phyloP scores from a whole-genome alignment of 2,888 invertebrate species.

The Lycia hirtaria region DNA sequence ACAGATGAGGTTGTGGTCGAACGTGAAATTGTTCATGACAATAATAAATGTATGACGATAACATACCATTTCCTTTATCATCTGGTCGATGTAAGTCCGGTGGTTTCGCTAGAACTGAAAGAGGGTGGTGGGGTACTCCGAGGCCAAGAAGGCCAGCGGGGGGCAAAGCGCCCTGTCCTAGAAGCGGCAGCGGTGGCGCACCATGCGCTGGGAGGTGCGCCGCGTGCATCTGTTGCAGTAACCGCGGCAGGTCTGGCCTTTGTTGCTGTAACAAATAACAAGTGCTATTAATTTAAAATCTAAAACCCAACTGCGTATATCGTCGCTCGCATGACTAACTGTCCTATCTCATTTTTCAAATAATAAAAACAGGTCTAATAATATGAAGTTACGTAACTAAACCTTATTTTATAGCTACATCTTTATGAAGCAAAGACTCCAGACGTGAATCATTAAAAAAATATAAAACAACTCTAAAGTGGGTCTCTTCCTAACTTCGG shows the following conservation, averaged over 20 bases:
- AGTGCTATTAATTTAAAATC: too few species aligned
- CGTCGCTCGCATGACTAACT: too few species aligned
- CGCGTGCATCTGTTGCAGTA: slow-evolving; percentile 97
- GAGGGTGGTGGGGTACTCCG: slow-evolving; percentile 89
- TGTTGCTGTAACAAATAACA: slow-evolving; percentile 88
- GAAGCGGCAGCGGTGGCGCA: slow-evolving; percentile 88
- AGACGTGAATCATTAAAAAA: slow-evolving; percentile 19
- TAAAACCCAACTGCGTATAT: background rate
- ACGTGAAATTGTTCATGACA: too few species aligned
- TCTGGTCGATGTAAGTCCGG: slow-evolving; percentile 92
- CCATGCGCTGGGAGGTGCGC: slow-evolving; percentile 92
- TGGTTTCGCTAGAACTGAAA: slow-evolving; percentile 91
- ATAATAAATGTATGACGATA: background rate
- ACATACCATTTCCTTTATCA: slow-evolving; percentile 91
- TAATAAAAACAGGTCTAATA: too few species aligned
- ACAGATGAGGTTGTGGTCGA: too few species aligned
- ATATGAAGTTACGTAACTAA: background rate
- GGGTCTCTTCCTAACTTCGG: slow-evolving; percentile 17
- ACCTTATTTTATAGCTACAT: background rate
- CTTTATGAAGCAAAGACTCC: background rate
- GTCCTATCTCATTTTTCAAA: too few species aligned
- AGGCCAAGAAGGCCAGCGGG: slow-evolving; percentile 88
- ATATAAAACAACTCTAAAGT: slow-evolving; percentile 14
- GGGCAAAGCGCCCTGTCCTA: slow-evolving; percentile 79
- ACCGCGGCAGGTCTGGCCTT: slow-evolving; percentile 92